Evolutionary conservation across 1,140 invertebrate species (phyloP), one percentile per base, ranked within the genome.

Genomic region (Brachionus angularis): DNA sequence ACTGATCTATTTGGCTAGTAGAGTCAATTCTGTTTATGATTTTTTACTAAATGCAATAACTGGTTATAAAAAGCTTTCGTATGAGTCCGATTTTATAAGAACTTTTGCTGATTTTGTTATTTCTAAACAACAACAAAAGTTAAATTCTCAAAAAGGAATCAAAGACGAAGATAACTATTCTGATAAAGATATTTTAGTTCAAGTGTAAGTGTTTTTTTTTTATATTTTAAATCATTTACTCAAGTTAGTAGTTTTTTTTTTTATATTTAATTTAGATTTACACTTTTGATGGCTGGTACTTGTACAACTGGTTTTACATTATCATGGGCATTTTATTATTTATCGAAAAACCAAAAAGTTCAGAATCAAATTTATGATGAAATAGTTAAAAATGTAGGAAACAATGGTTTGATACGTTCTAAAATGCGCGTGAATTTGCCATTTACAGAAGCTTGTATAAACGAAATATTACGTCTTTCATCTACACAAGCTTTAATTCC

Each of bases 61-160:
- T 33, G 42, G 39, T 12, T 67, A 67, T 23, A 50, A 46, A 36
- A n/a, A n/a, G n/a, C 12, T 42, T 14, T 31, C 25, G 18, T 47
- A 47, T 47, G 42, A 46, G 14, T 27, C 62, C 21, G 62, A 67
- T 34, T 18, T 67, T 5, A 27, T 67, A 36, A 46, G 29, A 8
- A 67, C n/a, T 27, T 67, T 67, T 46, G 62, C 62, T 23, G 62
- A 67, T 67, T 67, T 47, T 67, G 62, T 67, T 23, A 2, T 67
- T 3, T 27, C n/a, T 16, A 50, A 46, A 34, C 62, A 67, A 14
- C 46, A 31, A 33, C 0, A 49, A 31, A 67, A 46, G 33, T 33
- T 47, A 34, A 16, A 49, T 3, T 4, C 2, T 5, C 34, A 47
- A 33, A 50, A 50, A 47, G 18, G 18, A 10, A n/a, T 67, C 5